A percentile compares a stretch with the other conserved stretches of the same genome.
Evolutionary conservation across 1,140 invertebrate species (phyloP).

Genomic region (Zaprionus vittiger): DNA sequence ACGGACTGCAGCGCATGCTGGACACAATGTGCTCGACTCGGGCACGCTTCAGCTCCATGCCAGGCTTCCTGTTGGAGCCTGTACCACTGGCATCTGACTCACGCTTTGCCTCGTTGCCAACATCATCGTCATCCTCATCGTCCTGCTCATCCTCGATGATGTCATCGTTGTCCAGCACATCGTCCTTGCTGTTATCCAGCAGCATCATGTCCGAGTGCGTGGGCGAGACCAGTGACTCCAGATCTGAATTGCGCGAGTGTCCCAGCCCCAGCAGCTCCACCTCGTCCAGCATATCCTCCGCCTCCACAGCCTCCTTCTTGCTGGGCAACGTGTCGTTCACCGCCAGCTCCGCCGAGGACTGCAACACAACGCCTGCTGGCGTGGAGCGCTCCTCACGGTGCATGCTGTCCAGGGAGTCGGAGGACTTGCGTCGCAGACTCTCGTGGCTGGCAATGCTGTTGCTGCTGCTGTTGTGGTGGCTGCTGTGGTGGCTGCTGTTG

Average conservation of each 20-base stretch:
- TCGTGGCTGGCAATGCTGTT: slow-evolving; percentile 63
- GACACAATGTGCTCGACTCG: slow-evolving; percentile 97
- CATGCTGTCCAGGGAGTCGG: slow-evolving; percentile 68
- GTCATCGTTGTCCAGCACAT: slow-evolving; percentile 86
- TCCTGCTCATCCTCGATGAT: slow-evolving; percentile 84
- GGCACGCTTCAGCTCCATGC: slow-evolving; percentile 93
- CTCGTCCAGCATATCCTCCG: slow-evolving; percentile 80
- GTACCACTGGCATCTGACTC: slow-evolving; percentile 55
- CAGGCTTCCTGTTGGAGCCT: slow-evolving; percentile 73
- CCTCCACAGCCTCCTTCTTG: slow-evolving; percentile 78
- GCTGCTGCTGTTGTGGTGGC: slow-evolving; percentile 53
- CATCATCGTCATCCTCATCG: slow-evolving; percentile 80
- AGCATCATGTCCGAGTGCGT: slow-evolving; percentile 87
- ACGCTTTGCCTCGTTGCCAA: slow-evolving; percentile 83
- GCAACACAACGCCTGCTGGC: slow-evolving; percentile 3
- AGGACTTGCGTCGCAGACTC: slow-evolving; percentile 72
- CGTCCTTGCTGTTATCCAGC: slow-evolving; percentile 88
- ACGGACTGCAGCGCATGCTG: slow-evolving; percentile 94
- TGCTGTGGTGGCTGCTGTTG: slow-evolving; percentile 53
- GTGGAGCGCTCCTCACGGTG: slow-evolving; percentile 59
- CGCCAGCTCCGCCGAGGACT: background rate
- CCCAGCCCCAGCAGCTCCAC: slow-evolving; percentile 73
- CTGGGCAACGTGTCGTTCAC: slow-evolving; percentile 47
- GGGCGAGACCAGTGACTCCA: slow-evolving; percentile 88
- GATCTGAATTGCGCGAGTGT: slow-evolving; percentile 74